Base-by-base conservation (phyloP, 2,797 vertebrate genomes). In the Pygocentrus nattereri region DNA sequence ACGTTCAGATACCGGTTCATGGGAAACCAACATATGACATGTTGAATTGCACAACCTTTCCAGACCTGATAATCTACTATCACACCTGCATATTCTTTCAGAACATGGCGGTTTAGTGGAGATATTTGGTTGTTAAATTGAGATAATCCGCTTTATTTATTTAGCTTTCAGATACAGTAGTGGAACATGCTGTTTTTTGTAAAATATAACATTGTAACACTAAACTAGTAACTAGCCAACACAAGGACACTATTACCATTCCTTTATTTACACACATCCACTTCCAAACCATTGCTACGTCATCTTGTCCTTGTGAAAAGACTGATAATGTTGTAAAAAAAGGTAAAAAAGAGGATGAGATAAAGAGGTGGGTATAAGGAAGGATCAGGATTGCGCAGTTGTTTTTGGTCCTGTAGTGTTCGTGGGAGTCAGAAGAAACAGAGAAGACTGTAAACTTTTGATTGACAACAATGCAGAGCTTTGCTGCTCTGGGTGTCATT, bases 1-100 rank as follows among this genome's bases (percentile, higher is more conserved):
- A 58, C 8, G 44, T 27, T 31, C 18, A 3, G 2, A 19, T 34
- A 1, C n/a, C 18, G 7, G 30, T 34, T 0, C 5, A 38, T 77
- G 69, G 70, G 81, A 74, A 78, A 78, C 23, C n/a, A n/a, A 11
- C 81, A 82, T 38, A 68, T 78, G 81, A 31, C 34, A 16, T 21
- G 13, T 19, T 68, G 61, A 16, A 50, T 78, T 82, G 25, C 15
- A 0, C 44, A 50, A 82, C 67, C 56, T 79, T 25, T 44, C 0
- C 2, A 10, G 41, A 44, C 6, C 16, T 38, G 31, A 65, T 65
- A 38, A 21, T 38, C 16, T 64, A 18, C 12, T 27, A 16, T 30
- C 19, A 31, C 27, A 19, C 4, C 2, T 30, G 27, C 62, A 16
- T 31, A 30, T 65, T 65, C 18, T 38, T 21, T 64, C 16, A 64